These are phyloP conservation scores for Amazona finschi DNA, from an alignment of 2,797 vertebrate species.

Conservation along the genomic window DNA sequence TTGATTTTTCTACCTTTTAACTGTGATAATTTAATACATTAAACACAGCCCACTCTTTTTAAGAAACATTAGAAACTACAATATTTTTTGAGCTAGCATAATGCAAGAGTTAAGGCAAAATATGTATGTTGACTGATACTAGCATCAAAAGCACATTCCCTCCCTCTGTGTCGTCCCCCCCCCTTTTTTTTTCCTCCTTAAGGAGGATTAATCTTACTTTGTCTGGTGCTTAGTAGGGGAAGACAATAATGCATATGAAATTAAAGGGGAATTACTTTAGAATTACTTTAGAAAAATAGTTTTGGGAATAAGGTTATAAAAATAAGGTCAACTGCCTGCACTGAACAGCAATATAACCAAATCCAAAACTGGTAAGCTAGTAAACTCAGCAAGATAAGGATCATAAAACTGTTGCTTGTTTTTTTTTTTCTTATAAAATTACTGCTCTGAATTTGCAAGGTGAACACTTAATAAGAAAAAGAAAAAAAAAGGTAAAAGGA, in stretches of 20 bases:
- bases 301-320: constrained; percentile 8
- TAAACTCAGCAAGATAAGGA: neutral
- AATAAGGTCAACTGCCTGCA: neutral
- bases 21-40: neutral
- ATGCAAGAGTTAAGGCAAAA: neutral
- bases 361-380: neutral
- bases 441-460: neutral
- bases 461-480: neutral
- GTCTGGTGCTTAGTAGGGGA: constrained; percentile 1
- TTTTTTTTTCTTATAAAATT: neutral
- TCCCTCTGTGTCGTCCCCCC: fast-evolving
- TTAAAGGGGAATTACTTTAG: constrained; percentile 10
- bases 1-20: neutral
- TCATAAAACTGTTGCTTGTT: neutral
- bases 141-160: neutral
- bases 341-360: neutral
- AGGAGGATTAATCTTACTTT: constrained; percentile 43
- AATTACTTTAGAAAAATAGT: constrained; percentile 7
- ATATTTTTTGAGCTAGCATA: neutral
- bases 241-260: constrained; percentile 43
- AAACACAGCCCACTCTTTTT: neutral
- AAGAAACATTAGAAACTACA: neutral
- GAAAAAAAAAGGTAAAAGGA: neutral
- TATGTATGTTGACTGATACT: neutral
- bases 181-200: neutral